These are phyloP conservation scores for Trematomus bernacchii DNA, from an alignment of 2,797 vertebrate species.

Conservation along the genomic window DNA sequence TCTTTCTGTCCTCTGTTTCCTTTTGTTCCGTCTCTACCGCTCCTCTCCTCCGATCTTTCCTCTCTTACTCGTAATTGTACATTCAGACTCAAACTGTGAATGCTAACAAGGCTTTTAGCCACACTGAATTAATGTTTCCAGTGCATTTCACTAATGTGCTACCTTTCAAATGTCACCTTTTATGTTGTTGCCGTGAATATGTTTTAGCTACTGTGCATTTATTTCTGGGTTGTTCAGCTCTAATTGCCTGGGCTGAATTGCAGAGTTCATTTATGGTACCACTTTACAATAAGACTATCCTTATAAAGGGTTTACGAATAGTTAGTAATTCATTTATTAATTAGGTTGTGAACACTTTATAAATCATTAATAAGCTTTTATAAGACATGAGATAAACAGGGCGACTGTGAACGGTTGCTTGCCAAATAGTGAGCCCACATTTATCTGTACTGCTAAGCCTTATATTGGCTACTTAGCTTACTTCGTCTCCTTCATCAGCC, in stretches of 20 bases:
- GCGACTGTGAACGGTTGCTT: too few relatives aligned
- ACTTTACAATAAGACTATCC: too few relatives aligned
- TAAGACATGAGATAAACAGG: too few relatives aligned
- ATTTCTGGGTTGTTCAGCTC: slow-evolving; percentile 51
- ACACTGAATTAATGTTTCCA: slow-evolving; percentile 76
- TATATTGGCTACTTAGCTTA: too few relatives aligned
- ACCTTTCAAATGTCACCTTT: slow-evolving; percentile 83
- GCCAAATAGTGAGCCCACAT: too few relatives aligned
- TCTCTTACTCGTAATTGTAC: slow-evolving; percentile 71
- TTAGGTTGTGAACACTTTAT: too few relatives aligned
- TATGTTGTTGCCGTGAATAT: slow-evolving; percentile 73
- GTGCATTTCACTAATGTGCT: slow-evolving; percentile 78
- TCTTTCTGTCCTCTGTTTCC: slow-evolving; percentile 44
- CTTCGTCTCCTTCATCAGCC: too few relatives aligned
- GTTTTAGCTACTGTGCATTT: slow-evolving; percentile 53
- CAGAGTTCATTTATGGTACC: slow-evolving; percentile 53
- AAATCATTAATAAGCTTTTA: too few relatives aligned
- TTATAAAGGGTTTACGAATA: too few relatives aligned
- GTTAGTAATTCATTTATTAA: too few relatives aligned
- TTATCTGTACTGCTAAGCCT: too few relatives aligned
- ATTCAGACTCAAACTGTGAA: slow-evolving; percentile 78
- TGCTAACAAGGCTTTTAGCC: slow-evolving; percentile 83
- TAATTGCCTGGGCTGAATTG: slow-evolving; percentile 62
- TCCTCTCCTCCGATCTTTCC: slow-evolving; percentile 33
- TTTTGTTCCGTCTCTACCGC: slow-evolving; percentile 57